Evolutionary conservation across 2,888 invertebrate genomes (phyloP).

Genomic region (Epinotia ramella): DNA sequence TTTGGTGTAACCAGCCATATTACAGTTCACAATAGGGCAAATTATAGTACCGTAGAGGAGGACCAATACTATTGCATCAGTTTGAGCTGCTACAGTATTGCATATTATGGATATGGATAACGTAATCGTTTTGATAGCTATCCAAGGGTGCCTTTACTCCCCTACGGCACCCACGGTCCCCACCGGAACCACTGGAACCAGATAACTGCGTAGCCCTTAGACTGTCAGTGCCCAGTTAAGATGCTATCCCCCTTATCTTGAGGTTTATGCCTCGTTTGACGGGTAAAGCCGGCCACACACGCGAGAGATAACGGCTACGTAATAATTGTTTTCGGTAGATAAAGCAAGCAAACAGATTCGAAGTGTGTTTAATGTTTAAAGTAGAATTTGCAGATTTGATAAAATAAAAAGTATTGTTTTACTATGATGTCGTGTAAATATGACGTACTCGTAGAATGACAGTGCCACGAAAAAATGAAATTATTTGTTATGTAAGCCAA

Average conservation of each 20-base stretch:
- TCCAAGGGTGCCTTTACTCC: neutral
- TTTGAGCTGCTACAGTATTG: no score
- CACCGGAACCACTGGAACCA: neutral
- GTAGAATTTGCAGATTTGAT: slow-evolving; percentile 30
- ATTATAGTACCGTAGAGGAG: no score
- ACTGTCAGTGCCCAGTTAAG: slow-evolving; percentile 46
- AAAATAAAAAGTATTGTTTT: slow-evolving; percentile 28
- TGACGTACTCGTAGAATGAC: neutral
- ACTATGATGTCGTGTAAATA: neutral
- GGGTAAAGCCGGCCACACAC: slow-evolving; percentile 68
- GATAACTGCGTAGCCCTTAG: slow-evolving; percentile 8
- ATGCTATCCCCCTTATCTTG: slow-evolving; percentile 50
- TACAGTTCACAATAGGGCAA: no score
- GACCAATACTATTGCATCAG: no score
- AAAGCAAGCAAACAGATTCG: slow-evolving; percentile 42
- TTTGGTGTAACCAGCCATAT: no score
- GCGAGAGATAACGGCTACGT: slow-evolving; percentile 57
- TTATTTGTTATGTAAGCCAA: neutral
- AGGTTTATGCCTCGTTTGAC: slow-evolving; percentile 52
- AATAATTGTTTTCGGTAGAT: slow-evolving; percentile 52
- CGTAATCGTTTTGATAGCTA: neutral
- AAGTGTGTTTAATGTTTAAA: slow-evolving; percentile 26
- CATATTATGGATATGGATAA: neutral
- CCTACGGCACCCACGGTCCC: neutral
- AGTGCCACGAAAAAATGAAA: slow-evolving; percentile 8